phyloP scores from a whole-genome alignment of 1,140 invertebrate species.

The Eriocheir sinensis region DNA sequence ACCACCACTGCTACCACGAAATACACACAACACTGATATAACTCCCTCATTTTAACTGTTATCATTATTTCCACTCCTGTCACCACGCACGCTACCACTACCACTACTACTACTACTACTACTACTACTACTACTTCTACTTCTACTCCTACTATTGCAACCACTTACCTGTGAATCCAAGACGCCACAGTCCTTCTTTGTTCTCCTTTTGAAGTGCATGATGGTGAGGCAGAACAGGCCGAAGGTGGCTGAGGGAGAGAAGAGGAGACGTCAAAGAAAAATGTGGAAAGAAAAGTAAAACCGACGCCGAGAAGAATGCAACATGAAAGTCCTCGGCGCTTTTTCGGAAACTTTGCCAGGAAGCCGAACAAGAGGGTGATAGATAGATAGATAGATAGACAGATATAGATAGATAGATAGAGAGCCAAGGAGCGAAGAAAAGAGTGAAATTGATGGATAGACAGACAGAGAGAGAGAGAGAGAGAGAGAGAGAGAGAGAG shows the following conservation, averaged over 20 bases:
- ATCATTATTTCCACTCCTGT: background rate
- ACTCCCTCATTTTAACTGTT: too few relatives aligned
- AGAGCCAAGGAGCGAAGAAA: background rate
- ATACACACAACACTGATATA: too few relatives aligned
- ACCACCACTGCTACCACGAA: background rate
- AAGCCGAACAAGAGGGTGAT: too few relatives aligned
- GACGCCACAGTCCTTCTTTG: slow-evolving; percentile 83
- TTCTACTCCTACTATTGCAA: background rate
- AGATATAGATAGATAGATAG: background rate
- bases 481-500: slow-evolving; percentile 58
- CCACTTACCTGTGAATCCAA: slow-evolving; percentile 80
- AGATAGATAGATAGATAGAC: background rate
- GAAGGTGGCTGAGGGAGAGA: slow-evolving; percentile 84
- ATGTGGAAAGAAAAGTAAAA: background rate
- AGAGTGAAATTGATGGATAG: slow-evolving; percentile 19
- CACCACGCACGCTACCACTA: too few relatives aligned
- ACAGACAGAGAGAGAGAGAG: slow-evolving; percentile 57
- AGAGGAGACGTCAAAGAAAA: background rate
- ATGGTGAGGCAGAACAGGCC: slow-evolving; percentile 94
- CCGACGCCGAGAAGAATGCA: too few relatives aligned
- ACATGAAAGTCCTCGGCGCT: too few relatives aligned
- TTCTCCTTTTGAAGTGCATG: slow-evolving; percentile 92
- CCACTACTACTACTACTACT: background rate
- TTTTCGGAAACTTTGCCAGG: too few relatives aligned
- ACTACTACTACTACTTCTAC: background rate